Conservation (phyloP, 2,888 invertebrate genomes). For the Pseudoips prasinana region DNA sequence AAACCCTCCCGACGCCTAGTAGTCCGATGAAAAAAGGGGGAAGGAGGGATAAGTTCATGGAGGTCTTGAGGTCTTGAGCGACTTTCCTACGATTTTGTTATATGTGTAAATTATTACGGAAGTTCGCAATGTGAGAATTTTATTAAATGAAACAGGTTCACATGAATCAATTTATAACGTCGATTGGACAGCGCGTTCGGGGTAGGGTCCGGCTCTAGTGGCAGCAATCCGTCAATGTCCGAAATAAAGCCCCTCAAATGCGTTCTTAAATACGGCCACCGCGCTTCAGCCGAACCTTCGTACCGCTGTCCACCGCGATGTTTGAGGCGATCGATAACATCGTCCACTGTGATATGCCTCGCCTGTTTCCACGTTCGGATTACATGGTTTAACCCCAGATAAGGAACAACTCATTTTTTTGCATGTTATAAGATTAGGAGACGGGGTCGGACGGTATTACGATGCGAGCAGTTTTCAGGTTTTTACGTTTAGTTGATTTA, state of each 20-base stretch:
- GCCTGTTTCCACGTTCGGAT: conserved; percentile 22
- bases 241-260: conserved; percentile 66
- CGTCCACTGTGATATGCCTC: conserved; percentile 52
- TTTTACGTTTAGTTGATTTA: no score
- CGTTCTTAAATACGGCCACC: conserved; percentile 62
- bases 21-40: no score
- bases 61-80: no score
- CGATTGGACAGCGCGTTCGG: conserved; percentile 46
- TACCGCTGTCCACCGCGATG: conserved; percentile 49
- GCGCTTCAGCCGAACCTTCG: conserved; percentile 19
- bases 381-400: conserved; percentile 1
- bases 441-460: no score
- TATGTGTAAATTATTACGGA: no score
- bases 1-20: no score
- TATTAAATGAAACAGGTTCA: conserved; percentile 33
- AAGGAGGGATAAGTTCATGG: no score
- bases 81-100: no score
- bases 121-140: no score
- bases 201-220: conserved; percentile 46
- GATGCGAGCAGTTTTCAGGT: no score
- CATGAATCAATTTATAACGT: conserved; percentile 55
- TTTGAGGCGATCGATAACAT: conserved; percentile 45
- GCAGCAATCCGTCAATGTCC: conserved; percentile 71
- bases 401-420: no score
- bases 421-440: no score